phyloP scores from a whole-genome alignment of 2,888 invertebrate genomes.

The Limnephilus lunatus region DNA sequence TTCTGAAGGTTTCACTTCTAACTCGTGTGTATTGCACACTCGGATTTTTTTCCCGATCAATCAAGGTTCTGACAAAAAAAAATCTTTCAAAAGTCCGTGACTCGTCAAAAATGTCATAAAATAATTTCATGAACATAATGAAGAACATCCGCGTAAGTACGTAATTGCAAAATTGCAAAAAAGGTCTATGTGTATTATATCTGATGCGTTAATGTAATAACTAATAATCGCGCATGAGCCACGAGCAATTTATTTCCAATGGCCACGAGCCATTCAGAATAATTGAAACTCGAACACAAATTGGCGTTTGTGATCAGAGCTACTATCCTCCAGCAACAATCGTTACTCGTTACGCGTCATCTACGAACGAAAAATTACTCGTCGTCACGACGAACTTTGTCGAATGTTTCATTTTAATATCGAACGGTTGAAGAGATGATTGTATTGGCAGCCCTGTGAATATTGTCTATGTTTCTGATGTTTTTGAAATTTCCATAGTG shows the following conservation, averaged over 20 bases:
- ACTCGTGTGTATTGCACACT: too few relatives aligned
- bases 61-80: slow-evolving; percentile 1
- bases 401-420: too few relatives aligned
- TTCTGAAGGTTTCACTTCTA: too few relatives aligned
- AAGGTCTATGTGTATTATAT: slow-evolving; percentile 28
- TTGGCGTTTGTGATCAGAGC: background rate
- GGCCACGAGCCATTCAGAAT: slow-evolving; percentile 2
- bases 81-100: background rate
- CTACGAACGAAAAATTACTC: too few relatives aligned
- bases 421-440: too few relatives aligned
- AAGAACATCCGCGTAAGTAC: slow-evolving; percentile 52
- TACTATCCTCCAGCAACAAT: too few relatives aligned
- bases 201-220: slow-evolving; percentile 22
- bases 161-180: slow-evolving; percentile 41
- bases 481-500: too few relatives aligned
- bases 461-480: too few relatives aligned
- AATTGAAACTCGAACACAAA: background rate
- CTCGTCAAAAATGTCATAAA: slow-evolving; percentile 35
- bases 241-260: background rate
- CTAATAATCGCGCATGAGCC: background rate
- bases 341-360: too few relatives aligned
- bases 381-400: too few relatives aligned
- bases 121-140: slow-evolving; percentile 51
- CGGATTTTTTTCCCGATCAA: slow-evolving; percentile 31
- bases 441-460: too few relatives aligned